Evolutionary conservation across 1,140 invertebrate genomes (phyloP), one percentile per base, ranked within the genome.

Genomic region (Drosophila tropicalis): DNA sequence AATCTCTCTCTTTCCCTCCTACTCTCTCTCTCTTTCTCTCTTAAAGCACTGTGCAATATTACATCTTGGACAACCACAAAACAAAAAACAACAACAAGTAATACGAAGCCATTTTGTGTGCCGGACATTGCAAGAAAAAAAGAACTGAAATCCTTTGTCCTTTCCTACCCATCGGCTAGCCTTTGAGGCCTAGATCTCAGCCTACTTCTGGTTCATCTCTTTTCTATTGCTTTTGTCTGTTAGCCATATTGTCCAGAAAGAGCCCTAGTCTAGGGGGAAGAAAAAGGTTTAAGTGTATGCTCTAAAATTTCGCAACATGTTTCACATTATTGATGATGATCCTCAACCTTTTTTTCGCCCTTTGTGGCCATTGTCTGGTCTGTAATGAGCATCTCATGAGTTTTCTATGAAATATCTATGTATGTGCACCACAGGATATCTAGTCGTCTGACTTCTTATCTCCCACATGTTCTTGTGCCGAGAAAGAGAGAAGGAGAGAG

Each of bases 291-390:
- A 68, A 74, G 76, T 58, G 57, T 58, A 64, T 75, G 71, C 76
- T 84, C 76, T 70, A 68, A 77, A 71, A 87, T 83, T 89, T 87
- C 67, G 83, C 83, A 89, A 87, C 83, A 87, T 87, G 84, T 89
- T 87, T 84, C 76, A 78, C 70, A 84, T 87, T 87, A 87, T 87
- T 80, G 70, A 80, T 80, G 72, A 87, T 72, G 56, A 69, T 67
- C 51, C 44, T 67, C 68, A 72, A 57, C 63, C 41, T 72, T 75
- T 81, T 55, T 70, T 70, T 40, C 54, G 34, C 29, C 39, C 39
- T 40, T 22, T 15, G 60, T 40, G 34, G 62, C 40, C 9, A 29
- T 36, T 56, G 25, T 29, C 67, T 34, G 40, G 32, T n/a, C 12
- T 72, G 57, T 87, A 73, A 79, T 72, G 79, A 86, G 79, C 64